Evolutionary conservation across 2,797 vertebrate genomes (phyloP), one percentile per base, ranked within the genome.

Genomic region (Dryobates pubescens): DNA sequence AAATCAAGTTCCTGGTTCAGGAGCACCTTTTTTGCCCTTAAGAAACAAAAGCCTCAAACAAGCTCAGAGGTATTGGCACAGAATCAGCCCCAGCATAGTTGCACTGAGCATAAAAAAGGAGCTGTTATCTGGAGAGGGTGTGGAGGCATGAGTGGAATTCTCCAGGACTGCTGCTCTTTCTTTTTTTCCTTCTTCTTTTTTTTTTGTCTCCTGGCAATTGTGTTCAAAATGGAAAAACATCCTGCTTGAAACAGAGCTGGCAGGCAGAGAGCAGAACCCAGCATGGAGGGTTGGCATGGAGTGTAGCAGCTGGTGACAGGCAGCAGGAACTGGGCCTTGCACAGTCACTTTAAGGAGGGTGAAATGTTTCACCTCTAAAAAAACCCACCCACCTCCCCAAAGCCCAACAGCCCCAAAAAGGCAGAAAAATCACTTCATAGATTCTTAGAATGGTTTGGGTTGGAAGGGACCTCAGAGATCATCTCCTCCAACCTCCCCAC

Each of bases 21-120:
- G 10, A 84, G 64, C 34, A 84, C 34, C 17, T 92, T 91, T 91
- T 90, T 90, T 89, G 70, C 29, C 71, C 68, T 79, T 34, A 20
- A 67, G 47, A 41, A 41, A 15, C 41, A 41, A 41, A 41, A 41
- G 36, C 36, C 41, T 16, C 41, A 41, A 41, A 14, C 23, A 49
- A 13, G 15, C 64, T 11, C 14, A n/a, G 58, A 86, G 34, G 29
- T 86, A 75, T 89, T 80, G 88, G 62, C 58, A 88, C 45, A 63
- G 83, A 91, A 82, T 82, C 19, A 91, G 49, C 53, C 53, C 29
- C 68, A 84, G 14, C 71, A 64, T 61, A 76, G 38, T 84, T 94
- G 74, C 49, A 29, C 34, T 34, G 34, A 41, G 32, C 67, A 47
- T 82, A 36, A 92, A 92, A 41, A 63, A 83, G 54, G 58, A 85